Conservation (phyloP, 2,888 invertebrate genomes). For the Phrixothrix hirtus region DNA sequence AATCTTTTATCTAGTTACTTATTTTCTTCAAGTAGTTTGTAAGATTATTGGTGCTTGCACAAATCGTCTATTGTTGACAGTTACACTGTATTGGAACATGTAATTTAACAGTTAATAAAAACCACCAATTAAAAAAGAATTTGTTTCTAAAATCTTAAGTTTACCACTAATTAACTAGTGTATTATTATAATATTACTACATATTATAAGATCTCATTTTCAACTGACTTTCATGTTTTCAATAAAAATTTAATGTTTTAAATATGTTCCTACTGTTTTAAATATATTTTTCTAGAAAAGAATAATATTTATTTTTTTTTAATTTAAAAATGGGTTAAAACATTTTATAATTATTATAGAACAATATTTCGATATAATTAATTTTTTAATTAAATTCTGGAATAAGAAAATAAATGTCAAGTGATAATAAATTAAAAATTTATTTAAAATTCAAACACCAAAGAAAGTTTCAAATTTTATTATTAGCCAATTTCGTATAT, state of each 20-base stretch:
- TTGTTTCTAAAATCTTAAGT: constrained; percentile 35
- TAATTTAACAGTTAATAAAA: constrained; percentile 42
- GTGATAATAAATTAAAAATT: no score
- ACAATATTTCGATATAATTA: no score
- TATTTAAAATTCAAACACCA: no score
- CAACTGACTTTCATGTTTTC: constrained; percentile 45
- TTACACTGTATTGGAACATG: constrained; percentile 34
- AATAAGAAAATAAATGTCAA: no score
- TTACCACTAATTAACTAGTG: constrained; percentile 5
- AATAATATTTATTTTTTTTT: no score
- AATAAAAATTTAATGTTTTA: constrained; percentile 44
- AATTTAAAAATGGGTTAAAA: no score
- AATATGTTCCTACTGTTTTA: constrained; percentile 2
- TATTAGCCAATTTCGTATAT: no score
- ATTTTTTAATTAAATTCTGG: no score
- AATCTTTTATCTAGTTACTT: constrained; percentile 29
- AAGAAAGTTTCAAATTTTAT: no score
- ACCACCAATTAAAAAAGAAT: constrained; percentile 37
- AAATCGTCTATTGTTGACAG: constrained; percentile 43
- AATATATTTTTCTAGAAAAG: not conserved
- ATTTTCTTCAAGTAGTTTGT: constrained; percentile 30
- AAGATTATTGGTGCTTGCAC: constrained; percentile 50
- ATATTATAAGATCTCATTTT: constrained; percentile 39
- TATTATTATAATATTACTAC: no score
- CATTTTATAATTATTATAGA: no score